Conservation (phyloP, 2,113 vertebrate species). For the Trematocara stigmaticum region DNA sequence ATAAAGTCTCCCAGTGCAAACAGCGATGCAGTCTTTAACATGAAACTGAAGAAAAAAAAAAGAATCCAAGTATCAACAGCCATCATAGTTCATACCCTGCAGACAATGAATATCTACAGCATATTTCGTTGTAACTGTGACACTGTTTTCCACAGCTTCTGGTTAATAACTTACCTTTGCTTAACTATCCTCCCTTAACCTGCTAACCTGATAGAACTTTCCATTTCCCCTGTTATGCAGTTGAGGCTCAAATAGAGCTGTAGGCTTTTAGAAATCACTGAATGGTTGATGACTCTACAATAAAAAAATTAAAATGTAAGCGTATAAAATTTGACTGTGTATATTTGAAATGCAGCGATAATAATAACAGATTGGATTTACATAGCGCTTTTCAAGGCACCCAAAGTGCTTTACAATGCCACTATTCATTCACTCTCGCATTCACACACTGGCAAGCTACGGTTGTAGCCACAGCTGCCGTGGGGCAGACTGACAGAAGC, state of each 20-base stretch:
- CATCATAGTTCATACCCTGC: background rate
- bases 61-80: background rate
- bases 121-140: background rate
- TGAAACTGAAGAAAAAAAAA: background rate
- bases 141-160: background rate
- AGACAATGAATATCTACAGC: background rate
- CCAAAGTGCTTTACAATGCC: too few relatives aligned
- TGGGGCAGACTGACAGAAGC: too few relatives aligned
- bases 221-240: background rate
- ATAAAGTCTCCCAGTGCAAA: background rate
- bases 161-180: background rate
- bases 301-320: background rate
- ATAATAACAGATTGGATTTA: too few relatives aligned
- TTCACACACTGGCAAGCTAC: too few relatives aligned
- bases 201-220: background rate
- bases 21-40: background rate
- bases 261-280: background rate
- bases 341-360: background rate
- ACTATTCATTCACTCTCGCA: too few relatives aligned
- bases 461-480: too few relatives aligned
- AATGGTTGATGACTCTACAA: background rate
- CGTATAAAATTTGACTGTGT: background rate
- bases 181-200: background rate
- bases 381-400: too few relatives aligned
- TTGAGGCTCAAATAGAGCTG: background rate